Conservation (phyloP, 2,888 invertebrate genomes). For the Torymus texanus region DNA sequence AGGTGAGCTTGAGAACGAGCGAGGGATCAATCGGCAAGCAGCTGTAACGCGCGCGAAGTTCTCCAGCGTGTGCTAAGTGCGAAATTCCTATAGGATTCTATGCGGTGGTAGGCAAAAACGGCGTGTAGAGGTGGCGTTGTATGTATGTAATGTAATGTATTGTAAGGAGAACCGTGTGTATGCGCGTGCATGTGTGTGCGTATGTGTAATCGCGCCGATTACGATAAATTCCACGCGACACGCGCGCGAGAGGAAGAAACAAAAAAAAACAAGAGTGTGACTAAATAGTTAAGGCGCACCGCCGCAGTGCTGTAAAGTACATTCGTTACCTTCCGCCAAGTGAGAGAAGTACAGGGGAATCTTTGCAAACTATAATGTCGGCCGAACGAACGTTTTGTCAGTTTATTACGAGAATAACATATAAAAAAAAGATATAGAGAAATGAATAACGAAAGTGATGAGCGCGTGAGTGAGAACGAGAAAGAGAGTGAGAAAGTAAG, state of each 20-base stretch:
- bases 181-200: neutral
- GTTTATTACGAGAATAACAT: neutral
- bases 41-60: constrained; percentile 10
- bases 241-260: neutral
- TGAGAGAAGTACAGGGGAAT: constrained; percentile 22
- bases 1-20: neutral
- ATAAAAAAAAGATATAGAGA: too few relatives aligned
- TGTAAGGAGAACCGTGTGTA: too few relatives aligned
- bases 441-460: too few relatives aligned
- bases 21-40: neutral
- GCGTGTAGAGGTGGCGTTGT: neutral
- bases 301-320: constrained; percentile 22
- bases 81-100: constrained; percentile 32
- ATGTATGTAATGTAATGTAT: too few relatives aligned
- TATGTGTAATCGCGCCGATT: neutral
- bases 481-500: constrained; percentile 2
- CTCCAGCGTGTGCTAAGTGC: constrained; percentile 27
- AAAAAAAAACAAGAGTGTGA: neutral
- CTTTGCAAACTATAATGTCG: constrained; percentile 41
- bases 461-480: too few relatives aligned
- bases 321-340: constrained; percentile 30
- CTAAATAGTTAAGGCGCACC: too few relatives aligned
- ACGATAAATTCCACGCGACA: constrained; percentile 24
- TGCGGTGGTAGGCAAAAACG: neutral
- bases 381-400: constrained; percentile 29